Evolutionary conservation across 2,888 invertebrate species (phyloP), one percentile per base, ranked within the genome.

Genomic region (Stenodera caucasica): DNA sequence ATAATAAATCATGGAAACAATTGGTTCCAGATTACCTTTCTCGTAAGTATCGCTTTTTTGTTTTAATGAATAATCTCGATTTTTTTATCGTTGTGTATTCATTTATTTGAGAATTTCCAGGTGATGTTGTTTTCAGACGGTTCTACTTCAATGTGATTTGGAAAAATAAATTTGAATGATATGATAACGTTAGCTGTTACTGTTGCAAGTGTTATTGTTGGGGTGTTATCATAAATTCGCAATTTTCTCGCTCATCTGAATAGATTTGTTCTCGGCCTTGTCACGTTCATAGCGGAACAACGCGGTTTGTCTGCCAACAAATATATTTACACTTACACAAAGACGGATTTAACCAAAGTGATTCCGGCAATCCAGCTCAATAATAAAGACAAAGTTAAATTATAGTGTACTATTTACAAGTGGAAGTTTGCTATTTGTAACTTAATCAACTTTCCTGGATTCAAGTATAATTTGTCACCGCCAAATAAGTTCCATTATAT

Each of bases 381-480:
- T 45, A 45, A 45, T 45, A 21, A 21, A 35, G 52, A 53, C 55
- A 57, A 60, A 53, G 57, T 57, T 57, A 55, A 53, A 53, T 60
- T 56, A 55, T 37, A 12, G 40, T 51, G 56, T 35, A 35, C 29
- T 57, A 56, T 60, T 60, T 53, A 53, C 57, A 32, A 49, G 35
- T 35, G 51, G 45, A 35, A 57, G 23, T 40, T 21, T 45, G 18
- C 30, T 35, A 18, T 45, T 23, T 26, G 55, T 51, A 60, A 57
- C 49, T 60, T 56, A 49, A 60, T 60, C 61, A 54, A 54, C 32
- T 61, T 61, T 57, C 52, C 53, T 35, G 53, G 49, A 54, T 61
- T 61, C 15, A 29, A 53, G 52, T 53, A 23, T 37, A 54, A 33
- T 54, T 54, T 54, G 37, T 54, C 57, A 57, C 50, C 50, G 57